phyloP scores from a whole-genome alignment of 2,113 vertebrate species.

The Azemiops feae region DNA sequence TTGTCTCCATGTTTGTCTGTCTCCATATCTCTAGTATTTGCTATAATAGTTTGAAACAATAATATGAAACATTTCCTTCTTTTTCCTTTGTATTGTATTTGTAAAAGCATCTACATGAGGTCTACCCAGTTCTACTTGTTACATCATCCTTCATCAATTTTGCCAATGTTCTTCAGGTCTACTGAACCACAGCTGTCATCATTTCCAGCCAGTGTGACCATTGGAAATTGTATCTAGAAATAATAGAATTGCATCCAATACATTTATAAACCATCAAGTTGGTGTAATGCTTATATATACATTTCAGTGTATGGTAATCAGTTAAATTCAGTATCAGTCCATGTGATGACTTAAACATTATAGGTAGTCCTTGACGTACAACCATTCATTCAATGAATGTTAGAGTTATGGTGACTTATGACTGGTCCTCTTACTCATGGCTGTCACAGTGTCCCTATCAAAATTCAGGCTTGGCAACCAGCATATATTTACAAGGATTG shows the following conservation, averaged over 20 bases:
- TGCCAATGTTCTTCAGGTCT: background rate
- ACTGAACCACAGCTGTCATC: background rate
- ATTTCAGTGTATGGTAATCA: background rate
- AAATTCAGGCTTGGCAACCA: too few species aligned
- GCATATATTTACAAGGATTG: too few species aligned
- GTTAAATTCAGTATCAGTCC: background rate
- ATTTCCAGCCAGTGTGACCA: background rate
- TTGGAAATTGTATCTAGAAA: background rate
- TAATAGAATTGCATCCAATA: background rate
- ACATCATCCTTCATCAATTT: background rate
- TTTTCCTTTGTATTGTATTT: background rate
- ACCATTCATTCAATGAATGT: too few species aligned
- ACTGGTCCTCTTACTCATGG: too few species aligned
- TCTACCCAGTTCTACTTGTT: background rate
- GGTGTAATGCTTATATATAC: background rate
- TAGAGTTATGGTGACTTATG: too few species aligned
- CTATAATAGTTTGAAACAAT: background rate
- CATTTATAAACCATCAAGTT: background rate
- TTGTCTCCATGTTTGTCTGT: too few species aligned
- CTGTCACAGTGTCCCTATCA: too few species aligned
- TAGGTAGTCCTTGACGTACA: too few species aligned
- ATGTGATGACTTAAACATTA: background rate
- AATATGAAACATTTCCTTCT: background rate
- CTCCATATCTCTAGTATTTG: background rate
- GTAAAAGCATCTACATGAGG: too few species aligned